Conservation (phyloP, 2,888 invertebrate genomes). For the Diplazon laetatorius region DNA sequence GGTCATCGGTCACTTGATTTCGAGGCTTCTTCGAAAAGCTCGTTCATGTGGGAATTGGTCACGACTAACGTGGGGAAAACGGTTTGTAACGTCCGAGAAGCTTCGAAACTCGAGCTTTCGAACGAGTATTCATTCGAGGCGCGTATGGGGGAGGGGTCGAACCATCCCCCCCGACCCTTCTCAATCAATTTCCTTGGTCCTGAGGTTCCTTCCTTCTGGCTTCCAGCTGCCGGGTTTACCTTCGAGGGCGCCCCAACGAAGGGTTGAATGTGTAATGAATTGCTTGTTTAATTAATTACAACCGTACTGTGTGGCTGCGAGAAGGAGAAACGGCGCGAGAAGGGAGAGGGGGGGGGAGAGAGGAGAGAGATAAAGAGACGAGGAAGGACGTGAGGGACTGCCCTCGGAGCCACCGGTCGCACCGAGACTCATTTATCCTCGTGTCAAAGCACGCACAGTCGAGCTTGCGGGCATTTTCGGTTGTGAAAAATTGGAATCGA, state of each 20-base stretch:
- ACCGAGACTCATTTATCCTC: slow-evolving; percentile 76
- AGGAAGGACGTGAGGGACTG: slow-evolving; percentile 35
- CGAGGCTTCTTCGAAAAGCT: no score
- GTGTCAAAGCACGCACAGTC: slow-evolving; percentile 68
- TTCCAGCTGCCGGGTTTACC: slow-evolving; percentile 64
- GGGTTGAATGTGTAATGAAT: slow-evolving; percentile 86
- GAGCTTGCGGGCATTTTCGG: slow-evolving; percentile 47
- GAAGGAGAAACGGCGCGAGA: slow-evolving; percentile 57
- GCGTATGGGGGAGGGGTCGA: no score
- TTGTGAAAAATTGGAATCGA: slow-evolving; percentile 40
- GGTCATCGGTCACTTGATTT: no score
- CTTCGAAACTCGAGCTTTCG: slow-evolving; percentile 41
- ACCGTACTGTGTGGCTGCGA: slow-evolving; percentile 78
- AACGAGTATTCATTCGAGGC: slow-evolving; percentile 55
- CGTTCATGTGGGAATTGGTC: not conserved
- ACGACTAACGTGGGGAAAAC: not conserved
- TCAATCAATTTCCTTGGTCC: slow-evolving; percentile 81
- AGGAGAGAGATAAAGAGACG: slow-evolving; percentile 24
- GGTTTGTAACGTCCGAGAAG: slow-evolving; percentile 28
- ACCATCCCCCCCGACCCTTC: slow-evolving; percentile 71
- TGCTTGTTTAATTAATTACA: slow-evolving; percentile 90
- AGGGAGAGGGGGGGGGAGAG: slow-evolving; percentile 59
- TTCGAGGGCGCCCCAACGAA: slow-evolving; percentile 72
- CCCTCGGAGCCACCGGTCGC: slow-evolving; percentile 56
- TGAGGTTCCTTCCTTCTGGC: slow-evolving; percentile 72